phyloP scores from a whole-genome alignment of 2,113 vertebrate genomes.

The Oreotragus oreotragus region DNA sequence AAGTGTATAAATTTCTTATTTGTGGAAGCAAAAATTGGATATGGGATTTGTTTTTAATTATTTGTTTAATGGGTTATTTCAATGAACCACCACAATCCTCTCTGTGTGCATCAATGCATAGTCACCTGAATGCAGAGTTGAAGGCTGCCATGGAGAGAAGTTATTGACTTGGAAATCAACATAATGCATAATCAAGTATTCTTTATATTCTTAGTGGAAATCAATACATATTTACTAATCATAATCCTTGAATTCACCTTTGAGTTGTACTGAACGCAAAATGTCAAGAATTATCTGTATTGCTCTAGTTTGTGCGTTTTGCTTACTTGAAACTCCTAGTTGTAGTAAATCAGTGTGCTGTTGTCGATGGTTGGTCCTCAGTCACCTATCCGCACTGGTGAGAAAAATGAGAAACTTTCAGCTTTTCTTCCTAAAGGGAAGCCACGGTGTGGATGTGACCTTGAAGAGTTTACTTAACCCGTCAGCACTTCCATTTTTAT shows the following conservation, averaged over 20 bases:
- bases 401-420: neutral
- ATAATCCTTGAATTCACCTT: neutral
- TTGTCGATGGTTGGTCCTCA: neutral
- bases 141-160: neutral
- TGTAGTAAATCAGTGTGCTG: too few species aligned
- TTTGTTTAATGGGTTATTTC: neutral
- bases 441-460: neutral
- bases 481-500: neutral
- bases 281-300: neutral
- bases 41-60: neutral
- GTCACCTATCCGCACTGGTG: neutral
- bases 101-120: neutral
- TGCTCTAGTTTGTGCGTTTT: neutral
- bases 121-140: neutral
- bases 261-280: neutral
- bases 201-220: neutral
- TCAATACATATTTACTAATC: neutral
- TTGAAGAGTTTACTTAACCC: neutral
- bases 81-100: neutral
- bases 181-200: neutral
- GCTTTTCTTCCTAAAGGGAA: neutral
- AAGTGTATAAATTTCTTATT: neutral
- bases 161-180: neutral
- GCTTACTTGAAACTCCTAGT: neutral
- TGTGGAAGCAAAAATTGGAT: slow-evolving; percentile 1